Percentiles rank a stretch among this genome's conserved stretches.
Evolutionary conservation across 2,113 vertebrate genomes (phyloP).

Genomic region (Barnardius zonarius): DNA sequence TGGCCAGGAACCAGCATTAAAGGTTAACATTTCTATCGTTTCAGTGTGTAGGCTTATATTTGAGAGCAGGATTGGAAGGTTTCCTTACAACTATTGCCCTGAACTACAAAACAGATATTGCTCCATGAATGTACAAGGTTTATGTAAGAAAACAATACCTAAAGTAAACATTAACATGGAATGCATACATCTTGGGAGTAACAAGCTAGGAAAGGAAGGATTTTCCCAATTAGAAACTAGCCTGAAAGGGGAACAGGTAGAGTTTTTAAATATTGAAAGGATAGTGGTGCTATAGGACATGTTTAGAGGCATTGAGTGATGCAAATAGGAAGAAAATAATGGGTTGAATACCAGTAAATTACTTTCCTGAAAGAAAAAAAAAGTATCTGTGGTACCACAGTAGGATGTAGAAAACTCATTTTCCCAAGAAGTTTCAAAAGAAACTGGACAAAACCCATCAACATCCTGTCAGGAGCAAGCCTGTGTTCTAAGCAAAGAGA

Average conservation of each 20-base stretch:
- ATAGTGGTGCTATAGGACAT: neutral
- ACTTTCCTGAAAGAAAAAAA: neutral
- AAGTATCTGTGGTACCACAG: neutral
- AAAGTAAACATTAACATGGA: neutral
- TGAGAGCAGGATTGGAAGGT: neutral
- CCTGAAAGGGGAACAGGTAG: neutral
- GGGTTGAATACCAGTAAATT: neutral
- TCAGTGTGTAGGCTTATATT: neutral
- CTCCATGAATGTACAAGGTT: neutral
- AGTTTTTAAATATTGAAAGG: neutral
- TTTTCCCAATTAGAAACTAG: neutral
- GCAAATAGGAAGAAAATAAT: neutral
- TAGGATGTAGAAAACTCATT: neutral
- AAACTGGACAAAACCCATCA: neutral
- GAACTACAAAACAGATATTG: neutral
- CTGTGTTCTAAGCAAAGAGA: neutral
- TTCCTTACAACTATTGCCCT: neutral
- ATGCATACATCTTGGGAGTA: neutral
- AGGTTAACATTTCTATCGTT: neutral
- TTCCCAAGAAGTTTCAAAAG: neutral
- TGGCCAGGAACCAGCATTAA: neutral
- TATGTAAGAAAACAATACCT: neutral
- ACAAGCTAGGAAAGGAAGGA: neutral
- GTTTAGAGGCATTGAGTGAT: neutral
- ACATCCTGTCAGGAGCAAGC: rapidly evolving